Base-by-base conservation (phyloP, 2,888 invertebrate genomes). In the Folsomia candida region DNA sequence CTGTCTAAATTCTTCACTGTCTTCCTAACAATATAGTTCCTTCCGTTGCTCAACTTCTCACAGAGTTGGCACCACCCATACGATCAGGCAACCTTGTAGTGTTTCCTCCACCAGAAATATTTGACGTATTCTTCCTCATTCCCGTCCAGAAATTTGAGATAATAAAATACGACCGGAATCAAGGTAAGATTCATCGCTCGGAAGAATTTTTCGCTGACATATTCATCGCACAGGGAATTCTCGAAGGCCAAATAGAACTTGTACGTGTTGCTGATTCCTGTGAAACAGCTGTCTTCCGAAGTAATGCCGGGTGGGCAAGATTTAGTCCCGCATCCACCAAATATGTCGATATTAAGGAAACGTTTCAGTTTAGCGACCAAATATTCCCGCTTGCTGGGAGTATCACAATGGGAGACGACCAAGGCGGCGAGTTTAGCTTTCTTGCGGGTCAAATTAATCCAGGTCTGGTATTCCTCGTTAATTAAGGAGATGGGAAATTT, bases 141-240 rank as follows among this genome's bases (percentile, higher is more conserved):
- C 26, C 9, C 20, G 22, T 63, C 63, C 37, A 63, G 22, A 6
- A 6, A 2, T 6, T 29, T 28, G 6, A 63, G 22, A 47, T 63
- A 63, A 20, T 22, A 4, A 47, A 20, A 63, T 18, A 29, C 9
- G 11, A 63, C 20, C 9, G 63, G 63, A 20, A 63, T 24, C 3
- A 63, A 29, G 11, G 3, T 2, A 18, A 14, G 20, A n/a, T 63
- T 22, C 28, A 63, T 4, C 11, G 51, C 22, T 6, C 22, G 9
- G 20, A 63, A 63, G 24, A 63, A 47, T 20, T 63, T 63, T 63
- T 63, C 63, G 6, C 29, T 63, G 6, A 47, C 37, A 29, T 63
- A 63, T 11, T 63, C 63, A 9, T 63, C 6, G 22, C 63, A 63
- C 47, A 63, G 37, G 9, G 63, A 27, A 63, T 63, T 63, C 29